Evolutionary conservation across 2,888 invertebrate species (phyloP).

Genomic region (Hyposoter didymator): DNA sequence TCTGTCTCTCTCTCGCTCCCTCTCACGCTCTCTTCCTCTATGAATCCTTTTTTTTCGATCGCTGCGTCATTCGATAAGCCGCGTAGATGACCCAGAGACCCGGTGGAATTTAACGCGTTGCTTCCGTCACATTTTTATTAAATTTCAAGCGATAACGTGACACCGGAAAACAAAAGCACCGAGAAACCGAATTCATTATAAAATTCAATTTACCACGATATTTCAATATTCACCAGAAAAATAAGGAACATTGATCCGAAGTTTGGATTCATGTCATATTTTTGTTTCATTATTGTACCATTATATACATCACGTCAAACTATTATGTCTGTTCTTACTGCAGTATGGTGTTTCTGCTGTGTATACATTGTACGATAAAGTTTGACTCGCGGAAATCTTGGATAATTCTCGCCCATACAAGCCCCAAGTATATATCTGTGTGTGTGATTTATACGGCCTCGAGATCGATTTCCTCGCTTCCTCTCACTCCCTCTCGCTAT

Average conservation of each 20-base stretch:
- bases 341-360: neutral
- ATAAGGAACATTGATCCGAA: neutral
- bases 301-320: neutral
- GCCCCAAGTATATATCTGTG: constrained; percentile 45
- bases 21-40: neutral
- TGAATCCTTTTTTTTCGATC: neutral
- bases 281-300: neutral
- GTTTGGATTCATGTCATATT: neutral
- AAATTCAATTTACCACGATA: neutral
- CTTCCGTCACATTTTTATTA: constrained; percentile 31
- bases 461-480: constrained; percentile 55
- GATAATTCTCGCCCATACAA: constrained; percentile 53
- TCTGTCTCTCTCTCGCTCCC: neutral
- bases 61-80: constrained; percentile 31
- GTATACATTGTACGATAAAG: constrained; percentile 29
- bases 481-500: constrained; percentile 3
- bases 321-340: neutral
- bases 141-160: constrained; percentile 31
- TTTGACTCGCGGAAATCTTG: constrained; percentile 45
- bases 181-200: neutral
- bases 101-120: constrained; percentile 32
- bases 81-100: constrained; percentile 30
- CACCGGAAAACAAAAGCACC: neutral
- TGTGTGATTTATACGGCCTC: constrained; percentile 60
- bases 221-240: neutral